Base-by-base conservation (phyloP, 2,888 invertebrate species). In the Mermis nigrescens region DNA sequence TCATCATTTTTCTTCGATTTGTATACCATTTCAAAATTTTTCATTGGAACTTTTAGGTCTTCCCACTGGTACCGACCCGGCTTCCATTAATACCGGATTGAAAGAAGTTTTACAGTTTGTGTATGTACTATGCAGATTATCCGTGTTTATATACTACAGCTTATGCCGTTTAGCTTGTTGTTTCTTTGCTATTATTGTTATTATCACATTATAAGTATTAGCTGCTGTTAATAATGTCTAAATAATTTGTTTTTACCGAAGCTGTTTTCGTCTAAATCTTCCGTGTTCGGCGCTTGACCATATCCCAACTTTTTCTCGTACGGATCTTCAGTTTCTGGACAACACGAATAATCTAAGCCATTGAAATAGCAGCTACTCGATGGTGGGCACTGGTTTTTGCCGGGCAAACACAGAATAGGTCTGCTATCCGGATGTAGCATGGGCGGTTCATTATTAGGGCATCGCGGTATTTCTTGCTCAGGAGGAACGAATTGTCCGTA, bases 401-500 rank as follows among this genome's bases (percentile, higher is more conserved):
- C 71, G 46, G 71, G 71, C 24, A 72, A 62, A 52, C 71, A 71
- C 68, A 68, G 65, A 2, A 71, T 67, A 31, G 70, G 67, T 4
- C 66, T 60, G 31, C 66, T 66, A 38, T 63, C 63, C 19, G 61
- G 55, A 57, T 66, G 65, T 12, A 60, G 31, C 31, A 66, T 54
- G 29, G 61, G 55, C 19, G 32, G 29, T n/a, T 28, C 27, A 2
- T 48, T 48, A 27, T 52, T 52, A 2, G 55, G 56, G 24, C 59
- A 59, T 22, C 2, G 26, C 3, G 55, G 55, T 2, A 31, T 12
- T 48, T 48, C 7, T 24, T 12, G 51, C 24, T 12, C 51, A 7
- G 12, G 51, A 12, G 51, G 51, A n/a, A 22, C 12, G 12, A 38
- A 38, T 12, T 12, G 38, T 38, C 12, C 12, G 12, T 38, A 15